Evolutionary conservation across 1,140 invertebrate genomes (phyloP), one percentile per base, ranked within the genome.

Genomic region (Achroia grisella): DNA sequence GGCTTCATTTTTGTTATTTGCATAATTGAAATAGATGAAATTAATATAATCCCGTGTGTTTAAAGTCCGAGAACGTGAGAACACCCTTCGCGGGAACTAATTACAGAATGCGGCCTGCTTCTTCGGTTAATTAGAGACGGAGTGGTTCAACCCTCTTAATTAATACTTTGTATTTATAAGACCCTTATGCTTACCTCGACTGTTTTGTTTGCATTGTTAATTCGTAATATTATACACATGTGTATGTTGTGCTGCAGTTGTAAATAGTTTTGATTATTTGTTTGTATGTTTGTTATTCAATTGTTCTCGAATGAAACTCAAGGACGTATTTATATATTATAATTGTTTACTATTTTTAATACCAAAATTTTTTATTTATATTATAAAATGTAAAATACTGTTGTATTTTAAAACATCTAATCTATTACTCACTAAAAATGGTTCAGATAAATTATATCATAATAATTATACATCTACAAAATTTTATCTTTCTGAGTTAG

Each of bases 51-150:
- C 68, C 51, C 39, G 48, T 53, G 44, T 62, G 64, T 71, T 62
- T 63, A 56, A 68, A 54, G 65, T 65, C 72, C 66, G 59, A 76
- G 66, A 23, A 23, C 75, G 70, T 83, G 75, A 76, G 75, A 81
- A 79, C 65, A 67, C 63, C 71, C 71, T 79, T 71, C 52, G 66
- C 78, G 77, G 71, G 68, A 80, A 80, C 74, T 82, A 80, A 84
- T 82, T 84, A 82, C 71, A 62, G 66, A 76, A 78, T 80, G 73
- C 71, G 75, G 75, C 70, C 59, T 63, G 71, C 75, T 71, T 71
- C 75, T 76, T 74, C 72, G 70, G 74, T 84, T 84, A 84, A 84
- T 84, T 84, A 84, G 78, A 84, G 72, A 64, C 68, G 53, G 71
- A 78, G 74, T 71, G 73, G 69, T 65, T 69, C 78, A 73, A 80